phyloP scores from a whole-genome alignment of 2,113 vertebrate species.

The Pristiophorus japonicus region DNA sequence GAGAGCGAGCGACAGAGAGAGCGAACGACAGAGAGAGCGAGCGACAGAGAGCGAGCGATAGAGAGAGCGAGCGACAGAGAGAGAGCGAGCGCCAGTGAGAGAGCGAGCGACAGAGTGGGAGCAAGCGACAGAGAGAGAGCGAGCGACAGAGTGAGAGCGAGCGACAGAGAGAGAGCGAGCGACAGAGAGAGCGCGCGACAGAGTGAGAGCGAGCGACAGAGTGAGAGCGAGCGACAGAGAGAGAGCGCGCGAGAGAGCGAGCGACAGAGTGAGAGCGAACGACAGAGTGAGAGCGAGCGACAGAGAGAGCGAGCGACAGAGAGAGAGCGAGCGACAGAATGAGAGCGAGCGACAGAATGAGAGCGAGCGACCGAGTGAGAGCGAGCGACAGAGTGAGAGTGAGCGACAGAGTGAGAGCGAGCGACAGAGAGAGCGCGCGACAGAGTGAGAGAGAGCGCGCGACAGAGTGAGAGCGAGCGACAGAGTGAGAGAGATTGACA shows the following conservation, averaged over 20 bases:
- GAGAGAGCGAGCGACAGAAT: background rate
- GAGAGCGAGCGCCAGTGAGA: background rate
- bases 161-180: background rate
- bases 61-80: conserved; percentile 38
- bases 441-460: background rate
- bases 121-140: background rate
- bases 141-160: no score
- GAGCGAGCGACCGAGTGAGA: conserved; percentile 53
- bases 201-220: background rate
- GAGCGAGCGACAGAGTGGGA: no score
- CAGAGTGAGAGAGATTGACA: background rate
- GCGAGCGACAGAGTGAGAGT: background rate
- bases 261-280: no score
- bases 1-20: conserved; percentile 56
- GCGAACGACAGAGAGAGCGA: background rate
- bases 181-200: background rate
- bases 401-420: background rate
- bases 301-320: no score
- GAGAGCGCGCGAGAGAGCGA: no score
- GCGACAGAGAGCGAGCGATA: background rate
- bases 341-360: conserved; percentile 39
- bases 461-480: background rate
- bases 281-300: background rate
- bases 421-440: conserved; percentile 35
- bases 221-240: background rate